These are phyloP conservation scores for Drosophila stalkeri DNA, from an alignment of 2,888 invertebrate genomes.

Conservation along the genomic window DNA sequence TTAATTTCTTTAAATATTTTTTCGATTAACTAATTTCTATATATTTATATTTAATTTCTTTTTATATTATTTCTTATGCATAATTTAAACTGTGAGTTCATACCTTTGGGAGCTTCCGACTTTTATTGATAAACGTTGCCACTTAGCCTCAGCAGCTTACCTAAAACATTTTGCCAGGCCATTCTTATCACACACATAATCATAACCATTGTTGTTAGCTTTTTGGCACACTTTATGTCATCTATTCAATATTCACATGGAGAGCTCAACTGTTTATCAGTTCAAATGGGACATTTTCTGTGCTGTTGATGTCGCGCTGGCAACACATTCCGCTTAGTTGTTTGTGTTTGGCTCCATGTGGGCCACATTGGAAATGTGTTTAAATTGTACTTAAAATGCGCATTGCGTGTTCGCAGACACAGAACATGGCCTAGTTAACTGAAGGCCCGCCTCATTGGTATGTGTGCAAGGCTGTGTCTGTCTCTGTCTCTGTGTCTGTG, in stretches of 20 bases:
- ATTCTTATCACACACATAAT: background rate
- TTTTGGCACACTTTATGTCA: background rate
- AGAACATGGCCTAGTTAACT: conserved; percentile 35
- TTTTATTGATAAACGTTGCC: background rate
- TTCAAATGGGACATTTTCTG: conserved; percentile 29
- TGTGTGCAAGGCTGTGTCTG: conserved; percentile 44
- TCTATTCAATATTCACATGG: conserved; percentile 2
- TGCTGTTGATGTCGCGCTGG: conserved; percentile 13
- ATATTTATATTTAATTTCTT: too few species aligned
- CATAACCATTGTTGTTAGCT: background rate
- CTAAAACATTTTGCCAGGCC: background rate
- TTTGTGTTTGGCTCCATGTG: conserved; percentile 14
- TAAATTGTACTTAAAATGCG: conserved; percentile 68
- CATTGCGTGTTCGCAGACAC: conserved; percentile 49
- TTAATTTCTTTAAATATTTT: too few species aligned
- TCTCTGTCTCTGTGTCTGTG: conserved; percentile 17
- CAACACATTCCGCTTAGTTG: conserved; percentile 6
- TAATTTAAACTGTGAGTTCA: background rate
- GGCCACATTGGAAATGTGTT: conserved; percentile 39
- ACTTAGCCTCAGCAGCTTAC: background rate
- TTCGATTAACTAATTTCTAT: too few species aligned
- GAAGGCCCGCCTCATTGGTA: conserved; percentile 61
- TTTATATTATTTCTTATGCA: background rate
- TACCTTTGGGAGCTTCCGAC: background rate
- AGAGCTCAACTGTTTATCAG: conserved; percentile 25